Base-by-base conservation (phyloP, 2,797 vertebrate species). In the Pogoniulus pusillus region DNA sequence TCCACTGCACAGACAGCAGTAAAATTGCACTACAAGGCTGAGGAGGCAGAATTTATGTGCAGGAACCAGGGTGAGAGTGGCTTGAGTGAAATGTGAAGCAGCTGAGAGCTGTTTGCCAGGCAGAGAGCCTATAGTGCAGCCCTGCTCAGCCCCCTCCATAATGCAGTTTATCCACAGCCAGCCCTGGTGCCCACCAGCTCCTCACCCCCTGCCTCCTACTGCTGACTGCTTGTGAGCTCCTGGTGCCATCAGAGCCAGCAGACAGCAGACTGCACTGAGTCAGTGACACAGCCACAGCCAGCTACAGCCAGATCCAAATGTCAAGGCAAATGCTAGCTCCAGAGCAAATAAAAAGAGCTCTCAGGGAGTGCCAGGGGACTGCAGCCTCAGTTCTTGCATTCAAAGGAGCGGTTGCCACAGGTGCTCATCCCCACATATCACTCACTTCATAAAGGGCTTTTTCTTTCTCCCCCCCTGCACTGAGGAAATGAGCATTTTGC, bases 61-160 rank as follows among this genome's bases (percentile, higher is more conserved):
- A 34, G 37, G n/a, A 20, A 29, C 4, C 43, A 34, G 3, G 0
- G 0, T 10, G 7, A 35, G 29, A 35, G 20, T 3, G 49, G 41
- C 47, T 20, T 3, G n/a, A 15, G 22, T 19, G 41, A 7, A 7
- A 12, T 15, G 55, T 18, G 20, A 37, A 10, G 47, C 41, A 23
- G 60, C 69, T 59, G 19, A 41, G 34, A 70, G 66, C 30, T n/a
- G 19, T 59, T 23, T 37, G 34, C 58, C 35, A 68, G 59, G 65
- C 51, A 27, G 30, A 7, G 60, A n/a, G 19, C 29, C 63, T 32
- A 54, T 60, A 16, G 69, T 66, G 60, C 34, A 20, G 35, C 27
- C 45, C 64, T 14, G 60, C 29, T 63, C 34, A 11, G 32, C 10
- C 18, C 18, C 16, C 43, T 2, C 1, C 4, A 7, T 66, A 9